Evolutionary conservation across 2,888 invertebrate species (phyloP).

Genomic region (Priocnemis perturbator): DNA sequence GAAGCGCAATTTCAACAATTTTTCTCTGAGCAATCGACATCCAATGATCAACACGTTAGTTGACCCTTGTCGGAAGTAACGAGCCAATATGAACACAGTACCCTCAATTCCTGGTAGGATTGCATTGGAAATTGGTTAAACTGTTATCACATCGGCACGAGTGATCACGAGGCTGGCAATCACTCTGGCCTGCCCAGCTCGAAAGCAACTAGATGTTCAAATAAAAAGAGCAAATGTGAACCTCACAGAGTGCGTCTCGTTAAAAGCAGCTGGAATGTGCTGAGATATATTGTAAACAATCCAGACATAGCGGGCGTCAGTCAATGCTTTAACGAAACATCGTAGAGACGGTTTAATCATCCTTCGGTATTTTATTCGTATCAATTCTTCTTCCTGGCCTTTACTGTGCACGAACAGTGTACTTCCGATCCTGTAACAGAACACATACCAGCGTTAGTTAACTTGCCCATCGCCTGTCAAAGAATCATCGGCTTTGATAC

Average conservation of each 20-base stretch:
- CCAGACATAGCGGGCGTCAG: conserved; percentile 52
- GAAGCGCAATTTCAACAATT: conserved; percentile 38
- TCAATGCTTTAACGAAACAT: conserved; percentile 60
- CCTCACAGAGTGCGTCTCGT: conserved; percentile 43
- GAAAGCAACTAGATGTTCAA: conserved; percentile 19
- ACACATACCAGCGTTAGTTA: conserved; percentile 28
- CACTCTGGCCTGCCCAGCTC: no score
- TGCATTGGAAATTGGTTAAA: background rate
- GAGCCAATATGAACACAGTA: no score
- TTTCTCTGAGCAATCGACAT: conserved; percentile 20
- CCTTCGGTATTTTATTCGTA: conserved; percentile 15
- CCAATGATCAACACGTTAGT: conserved; percentile 32
- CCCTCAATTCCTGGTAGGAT: background rate
- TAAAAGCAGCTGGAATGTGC: conserved; percentile 73
- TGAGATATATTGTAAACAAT: conserved; percentile 54
- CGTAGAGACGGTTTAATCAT: conserved; percentile 53
- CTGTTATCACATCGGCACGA: no score
- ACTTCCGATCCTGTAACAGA: conserved; percentile 73
- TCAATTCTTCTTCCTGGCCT: conserved; percentile 28
- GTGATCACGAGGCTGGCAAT: no score
- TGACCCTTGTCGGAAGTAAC: conserved; percentile 38
- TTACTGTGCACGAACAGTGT: conserved; percentile 68
- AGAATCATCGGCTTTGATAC: no score
- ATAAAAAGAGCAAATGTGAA: conserved; percentile 42
- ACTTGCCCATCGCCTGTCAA: no score